Evolutionary conservation across 1,140 invertebrate genomes (phyloP), one percentile per base, ranked within the genome.

Genomic region (Saxidomus purpurata): DNA sequence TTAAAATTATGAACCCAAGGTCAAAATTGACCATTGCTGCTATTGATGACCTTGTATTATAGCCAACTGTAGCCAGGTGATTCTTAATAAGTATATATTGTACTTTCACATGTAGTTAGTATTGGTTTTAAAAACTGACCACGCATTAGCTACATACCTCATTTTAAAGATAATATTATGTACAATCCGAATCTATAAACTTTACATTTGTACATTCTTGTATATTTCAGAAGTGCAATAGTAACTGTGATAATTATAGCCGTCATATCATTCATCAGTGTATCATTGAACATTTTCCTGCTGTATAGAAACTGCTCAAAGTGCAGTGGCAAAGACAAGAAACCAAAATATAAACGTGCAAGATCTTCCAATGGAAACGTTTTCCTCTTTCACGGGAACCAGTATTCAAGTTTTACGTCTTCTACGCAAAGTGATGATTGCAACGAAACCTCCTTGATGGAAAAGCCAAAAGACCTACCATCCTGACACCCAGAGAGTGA

Each of bases 211-310:
- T n/a, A 59, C n/a, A 59, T 63, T 28, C n/a, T 63, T 79, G 52
- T 81, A 11, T 49, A 22, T 82, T 67, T 82, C 80, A 82, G 80
- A 59, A 59, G 49, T 61, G 80, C 55, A 63, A 82, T 82, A 40
- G 31, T 63, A n/a, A 67, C 55, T 63, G 55, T 82, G 36, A 34
- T 49, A 82, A 47, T 67, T 67, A 43, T 36, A 59, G 19, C 36
- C 22, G 38, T 82, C 22, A 38, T 82, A 40, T 4, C 52, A 40
- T 38, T 82, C 25, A n/a, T 82, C 31, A 82, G 80, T 67, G 36
- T 82, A 9, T 43, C 36, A 25, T 13, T 82, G 34, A 82, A 82
- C 34, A 43, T 82, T 13, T 0, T 67, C 0, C 36, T 82, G 17
- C 25, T 82, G 19, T 82, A 52, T 52, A 82, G 67, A 82, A 28